Conservation (phyloP, 2,888 invertebrate species). For the Apocheima hispidaria region DNA sequence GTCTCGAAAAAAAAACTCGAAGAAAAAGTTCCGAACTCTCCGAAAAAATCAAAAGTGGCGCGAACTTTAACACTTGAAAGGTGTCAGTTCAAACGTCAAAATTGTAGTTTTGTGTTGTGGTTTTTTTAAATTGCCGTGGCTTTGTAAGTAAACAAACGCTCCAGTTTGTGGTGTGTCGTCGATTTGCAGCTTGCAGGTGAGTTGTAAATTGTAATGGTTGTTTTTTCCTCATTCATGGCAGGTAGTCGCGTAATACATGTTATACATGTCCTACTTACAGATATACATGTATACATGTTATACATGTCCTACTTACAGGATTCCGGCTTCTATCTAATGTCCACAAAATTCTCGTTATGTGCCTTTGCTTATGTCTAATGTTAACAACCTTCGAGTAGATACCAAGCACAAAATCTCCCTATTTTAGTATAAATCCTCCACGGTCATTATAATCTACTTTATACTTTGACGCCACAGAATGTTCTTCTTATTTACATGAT, state of each 20-base stretch:
- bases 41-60: slow-evolving; percentile 36
- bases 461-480: too few relatives aligned
- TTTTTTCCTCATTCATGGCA: not conserved
- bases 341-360: too few relatives aligned
- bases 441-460: too few relatives aligned
- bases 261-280: slow-evolving; percentile 1
- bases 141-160: slow-evolving; percentile 7
- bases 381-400: too few relatives aligned
- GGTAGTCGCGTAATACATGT: not conserved
- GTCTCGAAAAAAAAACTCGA: slow-evolving; percentile 20
- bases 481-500: too few relatives aligned
- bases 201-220: not conserved
- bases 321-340: not conserved
- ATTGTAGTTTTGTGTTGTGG: slow-evolving; percentile 30
- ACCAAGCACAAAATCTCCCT: too few relatives aligned
- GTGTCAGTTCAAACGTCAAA: slow-evolving; percentile 32
- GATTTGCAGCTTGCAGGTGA: slow-evolving; percentile 1
- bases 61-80: slow-evolving; percentile 36
- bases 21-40: slow-evolving; percentile 32
- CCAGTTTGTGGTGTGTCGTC: not conserved
- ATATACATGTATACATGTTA: too few relatives aligned
- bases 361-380: too few relatives aligned
- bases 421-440: too few relatives aligned
- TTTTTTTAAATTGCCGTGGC: slow-evolving; percentile 14
- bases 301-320: slow-evolving; percentile 4